Conservation (phyloP, 1,140 invertebrate genomes). For the Cydia fagiglandana region DNA sequence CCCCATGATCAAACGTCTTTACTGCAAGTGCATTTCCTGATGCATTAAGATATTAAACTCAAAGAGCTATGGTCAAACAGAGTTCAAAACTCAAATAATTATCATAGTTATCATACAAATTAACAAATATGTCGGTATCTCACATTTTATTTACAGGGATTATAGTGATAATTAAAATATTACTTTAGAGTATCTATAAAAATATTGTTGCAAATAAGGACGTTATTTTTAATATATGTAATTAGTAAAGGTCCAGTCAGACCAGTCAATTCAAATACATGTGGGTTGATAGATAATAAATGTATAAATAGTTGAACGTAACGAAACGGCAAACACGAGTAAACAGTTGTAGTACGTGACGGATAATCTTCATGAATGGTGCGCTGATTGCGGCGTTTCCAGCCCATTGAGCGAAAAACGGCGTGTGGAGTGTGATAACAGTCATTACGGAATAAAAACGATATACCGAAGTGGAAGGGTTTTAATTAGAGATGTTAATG, state of each 20-base stretch:
- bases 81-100: too few relatives aligned
- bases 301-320: conserved; percentile 6
- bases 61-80: too few relatives aligned
- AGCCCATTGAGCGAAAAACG: conserved; percentile 39
- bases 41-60: background rate
- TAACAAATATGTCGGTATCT: too few relatives aligned
- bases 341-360: conserved; percentile 19
- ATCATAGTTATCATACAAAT: too few relatives aligned
- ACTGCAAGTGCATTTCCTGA: conserved; percentile 45
- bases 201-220: too few relatives aligned
- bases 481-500: conserved; percentile 64
- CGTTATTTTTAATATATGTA: background rate
- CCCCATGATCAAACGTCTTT: conserved; percentile 55
- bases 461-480: conserved; percentile 59
- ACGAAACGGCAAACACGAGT: conserved; percentile 26
- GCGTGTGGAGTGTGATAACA: conserved; percentile 43
- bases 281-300: conserved; percentile 13
- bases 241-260: background rate
- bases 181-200: too few relatives aligned
- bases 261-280: conserved; percentile 7
- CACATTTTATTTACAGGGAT: too few relatives aligned
- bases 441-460: conserved; percentile 51
- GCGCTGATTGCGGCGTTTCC: conserved; percentile 32
- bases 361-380: conserved; percentile 31
- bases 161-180: too few relatives aligned